Evolutionary conservation across 1,140 invertebrate species (phyloP).

Genomic region (Brachionus angularis): DNA sequence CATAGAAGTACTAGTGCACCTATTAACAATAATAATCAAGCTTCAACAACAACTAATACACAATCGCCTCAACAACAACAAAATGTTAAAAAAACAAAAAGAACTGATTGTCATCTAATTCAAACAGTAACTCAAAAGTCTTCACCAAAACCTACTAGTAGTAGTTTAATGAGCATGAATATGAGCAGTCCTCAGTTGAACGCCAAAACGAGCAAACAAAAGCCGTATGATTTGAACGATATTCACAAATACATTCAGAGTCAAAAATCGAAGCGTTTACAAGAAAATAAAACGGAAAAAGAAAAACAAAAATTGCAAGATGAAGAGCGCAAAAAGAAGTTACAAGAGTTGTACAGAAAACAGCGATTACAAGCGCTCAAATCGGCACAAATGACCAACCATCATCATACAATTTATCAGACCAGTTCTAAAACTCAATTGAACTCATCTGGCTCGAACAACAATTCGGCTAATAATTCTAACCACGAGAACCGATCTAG

Average conservation of each 20-base stretch:
- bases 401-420: not conserved
- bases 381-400: not conserved
- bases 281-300: slow-evolving; percentile 8
- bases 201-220: not conserved
- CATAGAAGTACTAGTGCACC: slow-evolving; percentile 29
- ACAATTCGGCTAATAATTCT: slow-evolving; percentile 20
- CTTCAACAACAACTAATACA: too few relatives aligned
- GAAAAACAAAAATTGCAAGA: slow-evolving; percentile 22
- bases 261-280: slow-evolving; percentile 6
- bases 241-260: slow-evolving; percentile 40
- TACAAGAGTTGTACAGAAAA: slow-evolving; percentile 17
- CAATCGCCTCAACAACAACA: slow-evolving; percentile 22
- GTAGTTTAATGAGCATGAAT: too few relatives aligned
- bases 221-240: slow-evolving; percentile 32
- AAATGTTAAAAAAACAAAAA: not conserved
- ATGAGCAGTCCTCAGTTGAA: not conserved
- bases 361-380: slow-evolving; percentile 31
- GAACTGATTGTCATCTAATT: slow-evolving; percentile 16
- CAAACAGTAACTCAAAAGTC: not conserved
- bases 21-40: too few relatives aligned
- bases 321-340: slow-evolving; percentile 32
- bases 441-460: not conserved
- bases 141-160: not conserved
- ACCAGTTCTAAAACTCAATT: slow-evolving; percentile 4
- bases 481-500: not conserved